Percentiles rank a stretch among this genome's conserved stretches.
phyloP scores from a whole-genome alignment of 2,113 vertebrate species.

The Burhinus bistriatus region DNA sequence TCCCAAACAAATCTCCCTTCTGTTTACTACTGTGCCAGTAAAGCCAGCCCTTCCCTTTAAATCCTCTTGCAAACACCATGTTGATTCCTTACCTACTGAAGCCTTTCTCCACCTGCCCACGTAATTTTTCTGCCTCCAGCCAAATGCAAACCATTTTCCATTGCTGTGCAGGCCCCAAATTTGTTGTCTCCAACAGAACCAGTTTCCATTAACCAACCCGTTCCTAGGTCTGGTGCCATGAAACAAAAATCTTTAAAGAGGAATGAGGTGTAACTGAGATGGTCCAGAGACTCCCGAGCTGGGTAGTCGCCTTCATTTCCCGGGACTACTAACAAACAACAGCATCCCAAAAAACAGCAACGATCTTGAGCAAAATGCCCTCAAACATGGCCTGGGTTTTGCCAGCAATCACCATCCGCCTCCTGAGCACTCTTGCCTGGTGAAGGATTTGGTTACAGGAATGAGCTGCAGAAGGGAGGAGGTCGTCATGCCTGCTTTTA shows the following conservation, averaged over 20 bases:
- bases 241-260: background rate
- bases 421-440: background rate
- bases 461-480: background rate
- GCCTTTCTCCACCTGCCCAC: background rate
- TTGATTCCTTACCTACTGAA: background rate
- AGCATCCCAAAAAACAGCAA: background rate
- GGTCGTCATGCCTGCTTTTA: background rate
- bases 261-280: background rate
- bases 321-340: background rate
- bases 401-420: background rate
- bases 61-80: background rate
- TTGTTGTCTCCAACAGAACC: background rate
- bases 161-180: background rate
- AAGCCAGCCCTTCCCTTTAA: background rate
- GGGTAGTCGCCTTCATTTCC: background rate
- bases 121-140: background rate
- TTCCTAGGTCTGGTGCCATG: background rate
- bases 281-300: background rate
- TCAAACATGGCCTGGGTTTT: background rate
- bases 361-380: background rate
- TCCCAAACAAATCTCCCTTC: background rate
- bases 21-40: background rate
- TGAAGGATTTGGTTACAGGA: background rate
- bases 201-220: background rate
- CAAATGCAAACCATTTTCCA: background rate